Evolutionary conservation across 2,888 invertebrate species (phyloP), one percentile per base, ranked within the genome.

Genomic region (Trypoxylon attenuatum): DNA sequence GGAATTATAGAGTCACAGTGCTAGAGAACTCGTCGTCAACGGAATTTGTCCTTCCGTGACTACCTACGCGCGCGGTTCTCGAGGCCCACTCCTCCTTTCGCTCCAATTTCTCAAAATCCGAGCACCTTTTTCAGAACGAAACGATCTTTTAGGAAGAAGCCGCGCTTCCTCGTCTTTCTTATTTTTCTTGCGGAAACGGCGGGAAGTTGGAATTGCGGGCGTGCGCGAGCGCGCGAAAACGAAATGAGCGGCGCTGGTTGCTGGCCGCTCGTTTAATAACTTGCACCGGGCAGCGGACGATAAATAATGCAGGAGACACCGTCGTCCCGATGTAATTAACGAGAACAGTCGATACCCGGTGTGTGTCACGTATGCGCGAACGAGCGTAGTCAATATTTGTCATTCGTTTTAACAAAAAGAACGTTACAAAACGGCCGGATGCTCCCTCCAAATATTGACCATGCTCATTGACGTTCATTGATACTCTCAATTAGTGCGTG

Each of bases 381-480:
- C 76, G 71, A 68, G 67, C 73, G 69, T 66, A 71, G 73, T 76
- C 76, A 76, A 73, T 73, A 73, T 76, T 76, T 76, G 74, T 76
- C 76, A 66, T 76, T 68, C 73, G 71, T 74, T 76, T 73, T 76
- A 71, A 76, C 73, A 76, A 76, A 76, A 76, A 76, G 76, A 76
- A 76, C 71, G 71, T 73, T 76, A 76, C 77, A 76, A 76, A 76
- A 76, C 77, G 77, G 74, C 66, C 76, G 76, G 73, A 76, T 73
- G 76, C 71, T 69, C 69, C 71, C 76, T 66, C 73, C 76, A 76
- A 76, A 76, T 76, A 76, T 76, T 76, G 76, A 76, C 77, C 61
- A 59, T 69, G 73, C 76, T 76, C 77, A 76, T 76, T 73, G 77
- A 71, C 73, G 76, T 73, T 76, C 76, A 76, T 76, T 76, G 76